Percentiles rank a stretch among this genome's conserved stretches.
phyloP scores from a whole-genome alignment of 1,140 invertebrate genomes.

The Cydia amplana region DNA sequence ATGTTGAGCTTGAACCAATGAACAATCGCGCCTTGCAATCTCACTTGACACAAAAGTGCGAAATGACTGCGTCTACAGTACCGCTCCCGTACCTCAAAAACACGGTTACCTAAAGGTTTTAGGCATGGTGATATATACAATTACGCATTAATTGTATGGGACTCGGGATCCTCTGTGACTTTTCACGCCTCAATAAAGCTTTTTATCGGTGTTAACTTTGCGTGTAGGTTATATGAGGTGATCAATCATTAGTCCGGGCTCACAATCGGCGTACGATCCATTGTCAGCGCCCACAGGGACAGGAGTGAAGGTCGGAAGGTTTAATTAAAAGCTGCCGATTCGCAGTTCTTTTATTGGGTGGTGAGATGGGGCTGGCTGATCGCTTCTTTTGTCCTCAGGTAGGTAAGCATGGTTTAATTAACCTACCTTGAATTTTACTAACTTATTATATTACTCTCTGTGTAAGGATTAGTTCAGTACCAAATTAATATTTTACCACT shows the following conservation, averaged over 20 bases:
- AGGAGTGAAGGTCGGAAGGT: slow-evolving; percentile 32
- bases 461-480: not conserved
- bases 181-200: slow-evolving; percentile 26
- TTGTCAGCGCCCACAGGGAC: slow-evolving; percentile 26
- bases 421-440: slow-evolving; percentile 23
- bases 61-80: too few relatives aligned
- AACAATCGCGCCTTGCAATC: too few relatives aligned
- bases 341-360: slow-evolving; percentile 32
- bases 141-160: not conserved
- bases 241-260: slow-evolving; percentile 31
- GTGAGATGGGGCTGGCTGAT: slow-evolving; percentile 30
- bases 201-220: slow-evolving; percentile 27
- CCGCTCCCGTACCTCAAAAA: too few relatives aligned
- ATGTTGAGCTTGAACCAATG: too few relatives aligned
- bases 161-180: not conserved
- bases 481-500: too few relatives aligned
- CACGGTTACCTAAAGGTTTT: not conserved
- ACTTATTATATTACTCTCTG: not conserved
- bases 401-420: slow-evolving; percentile 26
- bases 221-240: slow-evolving; percentile 30
- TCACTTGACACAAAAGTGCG: too few relatives aligned
- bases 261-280: slow-evolving; percentile 32
- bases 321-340: slow-evolving; percentile 32
- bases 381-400: slow-evolving; percentile 27
- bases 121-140: not conserved